These are phyloP conservation scores for Hippocampus guttulatus DNA, from an alignment of 2,113 vertebrate genomes.

Conservation along the genomic window DNA sequence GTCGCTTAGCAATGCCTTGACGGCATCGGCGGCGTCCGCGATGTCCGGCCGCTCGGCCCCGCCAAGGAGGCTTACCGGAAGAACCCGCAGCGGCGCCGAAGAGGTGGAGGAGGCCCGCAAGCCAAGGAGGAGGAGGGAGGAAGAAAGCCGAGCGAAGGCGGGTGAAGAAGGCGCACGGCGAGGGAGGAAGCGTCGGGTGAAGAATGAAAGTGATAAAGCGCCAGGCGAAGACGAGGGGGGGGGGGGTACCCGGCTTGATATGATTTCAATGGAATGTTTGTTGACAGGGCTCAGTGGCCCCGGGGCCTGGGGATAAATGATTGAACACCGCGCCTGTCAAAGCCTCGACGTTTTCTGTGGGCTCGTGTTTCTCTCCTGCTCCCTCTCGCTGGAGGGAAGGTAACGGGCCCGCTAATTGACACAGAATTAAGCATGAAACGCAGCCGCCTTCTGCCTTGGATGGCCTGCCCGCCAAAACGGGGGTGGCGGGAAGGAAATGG, in stretches of 20 bases:
- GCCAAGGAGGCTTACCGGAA: neutral
- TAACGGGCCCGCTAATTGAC: conserved; percentile 98
- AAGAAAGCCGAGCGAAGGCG: conserved; percentile 4
- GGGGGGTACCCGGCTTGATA: conserved; percentile 75
- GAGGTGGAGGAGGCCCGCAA: neutral
- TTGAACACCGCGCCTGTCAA: conserved; percentile 92
- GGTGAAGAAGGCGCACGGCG: neutral
- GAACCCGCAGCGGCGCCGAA: neutral
- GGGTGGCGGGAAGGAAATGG: conserved; percentile 29
- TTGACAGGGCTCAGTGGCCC: conserved; percentile 89
- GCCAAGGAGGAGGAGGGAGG: neutral
- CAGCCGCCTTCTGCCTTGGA: conserved; percentile 79
- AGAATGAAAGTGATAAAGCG: conserved; percentile 4
- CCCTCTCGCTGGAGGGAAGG: conserved; percentile 92
- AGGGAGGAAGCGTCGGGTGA: conserved; percentile 1
- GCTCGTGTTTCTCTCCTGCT: conserved; percentile 81
- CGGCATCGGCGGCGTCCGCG: too few species aligned
- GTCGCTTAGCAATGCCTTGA: too few species aligned
- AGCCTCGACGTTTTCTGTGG: conserved; percentile 88
- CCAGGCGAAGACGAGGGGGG: neutral
- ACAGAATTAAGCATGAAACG: conserved; percentile 99
- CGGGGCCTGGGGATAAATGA: conserved; percentile 88
- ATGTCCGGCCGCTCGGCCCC: too few species aligned
- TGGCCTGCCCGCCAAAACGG: conserved; percentile 58
- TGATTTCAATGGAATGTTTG: conserved; percentile 91